Evolutionary conservation across 2,113 vertebrate species (phyloP), one percentile per base, ranked within the genome.

Genomic region (Saimiri boliviensis): DNA sequence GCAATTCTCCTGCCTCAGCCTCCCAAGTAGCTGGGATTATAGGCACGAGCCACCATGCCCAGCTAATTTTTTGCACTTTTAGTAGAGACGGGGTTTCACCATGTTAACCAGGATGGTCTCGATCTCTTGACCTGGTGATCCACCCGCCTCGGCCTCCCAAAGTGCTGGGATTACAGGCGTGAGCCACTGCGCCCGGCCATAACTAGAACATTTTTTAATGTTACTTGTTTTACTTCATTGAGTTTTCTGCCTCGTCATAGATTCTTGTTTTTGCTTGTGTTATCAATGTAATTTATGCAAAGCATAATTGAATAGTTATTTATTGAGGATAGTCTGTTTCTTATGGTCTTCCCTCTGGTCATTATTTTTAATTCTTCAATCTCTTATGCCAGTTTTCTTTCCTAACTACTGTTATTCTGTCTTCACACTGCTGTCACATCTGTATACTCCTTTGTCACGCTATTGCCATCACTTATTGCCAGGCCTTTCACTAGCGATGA

Each of bases 221-320:
- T 90, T 83, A 77, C 37, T 90, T 83, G 66, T 42, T 89, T 91
- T 66, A 52, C 49, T 89, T 95, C 70, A 71, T 85, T 95, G n/a
- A 93, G 42, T 88, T 88, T 92, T 82, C 17, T 93, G 79, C 56
- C 70, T 77, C 76, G 5, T 19, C 23, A 40, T 66, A n/a, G 93
- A 81, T 84, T n/a, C 1, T 83, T 68, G 58, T 56, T 91, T 96
- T 83, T 79, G 21, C 27, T 45, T 23, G 93, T 84, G 20, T 76
- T 95, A 80, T 27, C 35, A 11, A 25, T 66, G 20, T 86, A 45
- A n/a, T 84, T 68, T 80, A 32, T 80, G 37, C 12, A 93, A 35
- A 89, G 8, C 56, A 32, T 84, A 95, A 42, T 96, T 92, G n/a
- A 95, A 77, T 96, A n/a, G 16, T 82, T 76, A 21, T 93, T 93